Evolutionary conservation across 1,140 invertebrate species (phyloP), one percentile per base, ranked within the genome.

Genomic region (Ceratina japonica): DNA sequence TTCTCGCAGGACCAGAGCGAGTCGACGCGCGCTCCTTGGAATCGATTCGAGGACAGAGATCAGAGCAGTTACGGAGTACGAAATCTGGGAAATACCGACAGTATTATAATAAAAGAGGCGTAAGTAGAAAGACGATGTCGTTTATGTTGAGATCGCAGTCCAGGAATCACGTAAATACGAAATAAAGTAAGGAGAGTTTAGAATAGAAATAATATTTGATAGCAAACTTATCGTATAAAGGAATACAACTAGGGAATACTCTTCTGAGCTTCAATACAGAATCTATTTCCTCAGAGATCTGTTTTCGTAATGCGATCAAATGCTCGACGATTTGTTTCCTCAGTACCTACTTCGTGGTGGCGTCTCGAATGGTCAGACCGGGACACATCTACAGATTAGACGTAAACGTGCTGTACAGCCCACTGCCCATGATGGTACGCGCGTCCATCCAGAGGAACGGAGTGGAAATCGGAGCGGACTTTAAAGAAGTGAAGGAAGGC

Each of bases 311-410:
- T n/a, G n/a, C n/a, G n/a, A n/a, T n/a, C n/a, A n/a, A 44, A 44
- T 44, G 37, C 37, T 44, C 10, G 37, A 44, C 37, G 10, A 44
- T 8, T 44, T 7, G 37, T 44, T 85, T 90, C 77, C 71, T 0
- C 84, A 97, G 96, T 63, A 96, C 96, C 24, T 98, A 98, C 89
- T 97, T 98, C 86, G 94, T 98, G 66, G 95, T 98, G 20, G 96
- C 97, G 3, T 97, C 97, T 18, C 94, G 94, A 70, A 96, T 97
- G 94, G 95, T 98, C 2, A 93, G 97, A 24, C 97, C 97, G 1
- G 96, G 96, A 3, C 96, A 98, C 85, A 94, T 98, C 12, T 98
- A 98, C 89, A 94, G 96, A 82, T 94, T 98, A 1, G 95, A 95
- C 0, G 97, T 97, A 0, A 96, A 95, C 63, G 95, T 98, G 52